phyloP scores from a whole-genome alignment of 2,888 invertebrate genomes.

The Acrocera orbiculus region DNA sequence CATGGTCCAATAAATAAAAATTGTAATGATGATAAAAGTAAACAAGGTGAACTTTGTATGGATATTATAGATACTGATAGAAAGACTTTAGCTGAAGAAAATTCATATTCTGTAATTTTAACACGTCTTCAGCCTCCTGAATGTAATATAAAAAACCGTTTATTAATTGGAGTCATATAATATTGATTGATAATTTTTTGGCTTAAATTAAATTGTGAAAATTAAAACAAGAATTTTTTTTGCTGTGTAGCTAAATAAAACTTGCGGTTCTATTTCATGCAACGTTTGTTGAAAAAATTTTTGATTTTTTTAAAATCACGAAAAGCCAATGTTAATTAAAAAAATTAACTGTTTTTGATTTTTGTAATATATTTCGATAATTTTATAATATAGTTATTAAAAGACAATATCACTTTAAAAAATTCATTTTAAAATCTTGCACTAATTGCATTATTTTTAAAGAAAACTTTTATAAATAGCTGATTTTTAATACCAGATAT shows the following conservation, averaged over 20 bases:
- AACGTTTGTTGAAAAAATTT: too few relatives aligned
- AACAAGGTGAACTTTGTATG: conserved; percentile 78
- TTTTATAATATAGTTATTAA: too few relatives aligned
- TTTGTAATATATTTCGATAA: too few relatives aligned
- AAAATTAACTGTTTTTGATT: too few relatives aligned
- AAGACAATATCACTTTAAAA: too few relatives aligned
- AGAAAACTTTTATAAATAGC: too few relatives aligned
- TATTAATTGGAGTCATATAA: conserved; percentile 20
- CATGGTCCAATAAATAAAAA: conserved; percentile 39
- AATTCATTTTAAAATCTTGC: too few relatives aligned
- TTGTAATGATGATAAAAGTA: conserved; percentile 27
- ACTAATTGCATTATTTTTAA: too few relatives aligned
- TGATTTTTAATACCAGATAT: too few relatives aligned
- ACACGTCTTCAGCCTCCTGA: conserved; percentile 58
- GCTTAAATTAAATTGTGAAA: neutral
- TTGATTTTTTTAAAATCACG: too few relatives aligned
- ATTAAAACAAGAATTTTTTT: neutral
- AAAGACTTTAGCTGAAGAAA: conserved; percentile 52
- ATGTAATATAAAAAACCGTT: conserved; percentile 75
- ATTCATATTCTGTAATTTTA: conserved; percentile 56
- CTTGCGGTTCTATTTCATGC: too few relatives aligned
- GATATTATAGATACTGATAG: conserved; percentile 75
- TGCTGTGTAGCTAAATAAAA: neutral
- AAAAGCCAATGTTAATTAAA: too few relatives aligned
- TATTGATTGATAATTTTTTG: neutral